Evolutionary conservation across 1,140 invertebrate species (phyloP), one percentile per base, ranked within the genome.

Genomic region (Microplitis mediator): DNA sequence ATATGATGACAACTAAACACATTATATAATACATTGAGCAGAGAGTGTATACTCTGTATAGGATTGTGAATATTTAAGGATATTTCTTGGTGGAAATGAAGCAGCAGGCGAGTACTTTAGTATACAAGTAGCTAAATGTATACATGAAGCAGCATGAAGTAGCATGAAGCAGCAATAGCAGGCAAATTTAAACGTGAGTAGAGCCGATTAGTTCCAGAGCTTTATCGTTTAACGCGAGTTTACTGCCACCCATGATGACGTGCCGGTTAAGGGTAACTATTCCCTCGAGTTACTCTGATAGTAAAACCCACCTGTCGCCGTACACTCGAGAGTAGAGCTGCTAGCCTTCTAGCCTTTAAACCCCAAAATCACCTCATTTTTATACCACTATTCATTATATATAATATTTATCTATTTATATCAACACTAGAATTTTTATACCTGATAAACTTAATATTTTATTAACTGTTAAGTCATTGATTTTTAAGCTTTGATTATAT

Each of bases 201-300:
- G 66, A 52, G 71, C 69, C 74, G 71, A 75, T 75, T 73, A 75
- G 71, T 72, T 75, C 67, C 70, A 63, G 68, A 45, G 71, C 34
- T 75, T 74, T 71, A 74, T 74, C 74, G 74, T 73, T 75, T 69
- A 71, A 75, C 71, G 72, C 61, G 68, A 73, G 69, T 75, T 73
- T 75, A 75, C 71, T 71, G 23, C 74, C 63, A 66, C 52, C 71
- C 62, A 75, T 62, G 74, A 75, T 75, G 74, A 75, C 74, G 74
- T 73, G 71, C 71, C 66, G 39, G 64, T 45, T 68, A 67, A 56
- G 56, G 71, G 71, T 51, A 72, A 72, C 64, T 69, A 54, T 63
- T 36, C 58, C 63, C 39, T 36, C 51, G 60, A 67, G 63, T 73
- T 51, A 61, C 69, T 71, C 52, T 58, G 61, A 66, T 75, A 72